Evolutionary conservation across 2,888 invertebrate species (phyloP).

Genomic region (Timandra comae): DNA sequence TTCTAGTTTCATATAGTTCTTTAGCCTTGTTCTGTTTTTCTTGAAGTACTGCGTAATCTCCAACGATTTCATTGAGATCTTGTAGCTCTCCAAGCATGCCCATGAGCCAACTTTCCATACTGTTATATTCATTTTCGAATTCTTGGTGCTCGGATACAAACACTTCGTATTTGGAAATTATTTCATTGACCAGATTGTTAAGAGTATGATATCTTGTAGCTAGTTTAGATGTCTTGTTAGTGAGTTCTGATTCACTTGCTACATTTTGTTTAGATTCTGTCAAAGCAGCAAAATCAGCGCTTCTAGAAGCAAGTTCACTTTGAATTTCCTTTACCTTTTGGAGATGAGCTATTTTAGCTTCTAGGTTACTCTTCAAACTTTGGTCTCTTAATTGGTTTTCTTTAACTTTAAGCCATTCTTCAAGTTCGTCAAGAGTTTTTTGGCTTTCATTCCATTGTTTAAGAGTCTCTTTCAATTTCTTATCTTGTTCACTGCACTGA

Average conservation of each 20-base stretch:
- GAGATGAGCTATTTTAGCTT: conserved; percentile 87
- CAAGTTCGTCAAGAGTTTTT: conserved; percentile 84
- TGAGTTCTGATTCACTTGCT: conserved; percentile 85
- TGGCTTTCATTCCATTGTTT: conserved; percentile 90
- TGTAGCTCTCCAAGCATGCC: conserved; percentile 84
- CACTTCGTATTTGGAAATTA: conserved; percentile 86
- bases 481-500: conserved; percentile 82
- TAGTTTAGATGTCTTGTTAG: conserved; percentile 84
- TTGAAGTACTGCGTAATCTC: conserved; percentile 89
- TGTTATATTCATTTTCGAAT: conserved; percentile 85
- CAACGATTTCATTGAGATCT: conserved; percentile 88
- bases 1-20: conserved; percentile 86
- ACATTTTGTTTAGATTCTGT: conserved; percentile 82
- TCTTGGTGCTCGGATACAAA: conserved; percentile 90
- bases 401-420: conserved; percentile 89
- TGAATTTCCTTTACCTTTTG: conserved; percentile 85
- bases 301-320: conserved; percentile 81
- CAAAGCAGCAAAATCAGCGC: conserved; percentile 80
- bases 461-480: conserved; percentile 84
- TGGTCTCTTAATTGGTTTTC: conserved; percentile 93
- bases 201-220: conserved; percentile 89
- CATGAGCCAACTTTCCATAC: conserved; percentile 86
- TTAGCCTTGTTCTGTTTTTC: conserved; percentile 88
- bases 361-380: conserved; percentile 89
- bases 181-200: conserved; percentile 88